A percentile compares a stretch with the other conserved stretches of the same genome.
These are phyloP conservation scores for Ramphastos sulfuratus DNA, from an alignment of 2,113 vertebrate genomes.

Conservation along the genomic window DNA sequence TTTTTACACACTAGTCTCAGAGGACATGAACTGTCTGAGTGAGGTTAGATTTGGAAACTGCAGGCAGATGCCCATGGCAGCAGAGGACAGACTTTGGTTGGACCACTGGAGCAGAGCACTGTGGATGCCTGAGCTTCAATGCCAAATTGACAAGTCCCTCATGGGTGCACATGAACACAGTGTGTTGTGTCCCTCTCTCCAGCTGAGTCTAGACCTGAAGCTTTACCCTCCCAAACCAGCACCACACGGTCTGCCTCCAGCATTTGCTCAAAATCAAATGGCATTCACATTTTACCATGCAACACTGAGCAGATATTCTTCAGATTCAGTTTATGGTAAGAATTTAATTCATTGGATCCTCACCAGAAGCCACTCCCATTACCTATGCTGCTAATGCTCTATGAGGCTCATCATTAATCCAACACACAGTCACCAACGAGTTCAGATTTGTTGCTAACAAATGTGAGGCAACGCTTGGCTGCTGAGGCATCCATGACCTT, in stretches of 20 bases:
- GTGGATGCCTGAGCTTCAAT: not conserved
- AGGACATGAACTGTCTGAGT: not conserved
- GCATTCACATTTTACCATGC: not conserved
- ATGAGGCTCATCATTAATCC: not conserved
- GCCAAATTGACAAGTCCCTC: accelerated
- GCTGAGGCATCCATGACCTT: not conserved
- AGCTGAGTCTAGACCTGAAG: not conserved
- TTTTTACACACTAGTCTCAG: not conserved
- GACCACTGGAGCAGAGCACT: not conserved
- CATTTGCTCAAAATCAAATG: not conserved
- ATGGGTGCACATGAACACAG: accelerated
- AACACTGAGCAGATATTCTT: not conserved
- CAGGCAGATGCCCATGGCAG: not conserved
- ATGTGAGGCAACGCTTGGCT: not conserved
- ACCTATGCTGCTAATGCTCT: not conserved
- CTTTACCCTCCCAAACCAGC: not conserved
- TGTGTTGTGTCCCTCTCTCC: accelerated
- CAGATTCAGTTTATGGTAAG: not conserved
- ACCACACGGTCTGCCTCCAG: not conserved
- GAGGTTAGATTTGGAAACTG: not conserved
- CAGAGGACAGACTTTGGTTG: not conserved
- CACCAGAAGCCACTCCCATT: not conserved
- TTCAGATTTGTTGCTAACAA: not conserved
- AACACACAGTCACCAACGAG: not conserved
- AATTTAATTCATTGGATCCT: not conserved